Base-by-base conservation (phyloP, 2,113 vertebrate species). In the Camelus bactrianus region DNA sequence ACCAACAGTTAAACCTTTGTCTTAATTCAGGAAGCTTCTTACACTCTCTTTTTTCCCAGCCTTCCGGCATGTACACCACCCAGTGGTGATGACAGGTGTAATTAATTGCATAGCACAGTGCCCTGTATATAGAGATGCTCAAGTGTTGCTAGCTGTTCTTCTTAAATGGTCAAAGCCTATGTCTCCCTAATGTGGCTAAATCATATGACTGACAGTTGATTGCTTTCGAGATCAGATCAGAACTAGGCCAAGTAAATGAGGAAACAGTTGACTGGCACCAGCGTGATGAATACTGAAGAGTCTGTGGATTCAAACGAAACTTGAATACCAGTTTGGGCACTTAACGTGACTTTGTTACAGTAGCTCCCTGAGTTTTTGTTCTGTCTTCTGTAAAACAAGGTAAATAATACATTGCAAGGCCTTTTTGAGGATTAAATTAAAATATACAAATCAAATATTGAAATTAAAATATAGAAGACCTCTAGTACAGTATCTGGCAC, bases 341-440 rank as follows among this genome's bases (percentile, higher is more conserved):
- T 91, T 65, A 81, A 76, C 7, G 4, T 52, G 65, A 54, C n/a
- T 83, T 64, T 56, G 65, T 80, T n/a, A n/a, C 19, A 75, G 16
- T 15, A 48, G 2, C 3, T 32, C 48, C 64, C 26, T 48, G 52
- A 76, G 35, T 84, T 93, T 84, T 79, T 89, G 42, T 87, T 69
- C 94, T 38, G 14, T 94, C 26, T 24, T 76, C 38, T 70, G 35
- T 73, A 52, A 80, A 90, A 65, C 8, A 48, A 32, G 10, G 19
- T 54, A 82, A 70, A 82, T 42, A 80, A 60, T 83, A 32, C 15
- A 17, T 32, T 15, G 19, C 12, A 82, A 16, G 22, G 16, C 22
- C 48, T 69, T 62, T 93, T 58, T 62, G 42, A 93, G 42, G 9
- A 75, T 62, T 64, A 69, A 89, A 76, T 85, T 72, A 26, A 30